These are phyloP conservation scores for Caenorhabditis parvicauda DNA, from an alignment of 2,888 invertebrate species.

Conservation along the genomic window DNA sequence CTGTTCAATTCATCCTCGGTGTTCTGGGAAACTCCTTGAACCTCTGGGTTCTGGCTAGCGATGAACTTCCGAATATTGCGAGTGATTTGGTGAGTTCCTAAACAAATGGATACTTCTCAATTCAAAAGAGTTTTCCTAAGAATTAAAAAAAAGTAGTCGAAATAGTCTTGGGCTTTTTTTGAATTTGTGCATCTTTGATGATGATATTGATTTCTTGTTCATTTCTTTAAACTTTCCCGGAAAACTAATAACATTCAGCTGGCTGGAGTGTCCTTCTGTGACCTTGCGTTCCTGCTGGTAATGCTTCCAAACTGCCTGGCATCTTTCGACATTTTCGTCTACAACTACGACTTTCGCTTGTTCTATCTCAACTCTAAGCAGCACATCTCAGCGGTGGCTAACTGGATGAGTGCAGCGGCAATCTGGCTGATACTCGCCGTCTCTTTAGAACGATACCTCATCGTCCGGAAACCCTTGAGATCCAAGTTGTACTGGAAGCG, in stretches of 20 bases:
- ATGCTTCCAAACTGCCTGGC: slow-evolving; percentile 46
- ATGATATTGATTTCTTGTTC: neutral
- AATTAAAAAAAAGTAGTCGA: slow-evolving; percentile 5
- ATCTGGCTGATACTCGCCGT: slow-evolving; percentile 62
- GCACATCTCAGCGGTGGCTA: slow-evolving; percentile 57
- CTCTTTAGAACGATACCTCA: slow-evolving; percentile 55
- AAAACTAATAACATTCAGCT: slow-evolving; percentile 34
- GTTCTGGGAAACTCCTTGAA: slow-evolving; percentile 57
- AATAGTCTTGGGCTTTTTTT: neutral
- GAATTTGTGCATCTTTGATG: too few relatives aligned
- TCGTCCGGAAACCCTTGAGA: slow-evolving; percentile 51
- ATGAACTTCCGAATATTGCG: slow-evolving; percentile 58
- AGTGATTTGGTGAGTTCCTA: slow-evolving; percentile 53
- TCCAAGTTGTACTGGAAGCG: slow-evolving; percentile 58
- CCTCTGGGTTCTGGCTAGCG: slow-evolving; percentile 54
- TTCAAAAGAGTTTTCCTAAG: neutral
- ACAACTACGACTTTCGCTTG: slow-evolving; percentile 41
- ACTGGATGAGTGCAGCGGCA: slow-evolving; percentile 60
- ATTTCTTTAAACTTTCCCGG: neutral
- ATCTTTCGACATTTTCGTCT: slow-evolving; percentile 37
- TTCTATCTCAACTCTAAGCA: slow-evolving; percentile 53
- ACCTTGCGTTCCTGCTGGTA: slow-evolving; percentile 49
- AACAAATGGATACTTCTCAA: neutral
- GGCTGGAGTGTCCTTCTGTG: slow-evolving; percentile 59
- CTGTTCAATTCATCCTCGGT: slow-evolving; percentile 54